Percentiles rank a stretch among this genome's conserved stretches.
Conservation (phyloP, 2,888 invertebrate genomes). For the Acanthococcus lagerstroemiae region DNA sequence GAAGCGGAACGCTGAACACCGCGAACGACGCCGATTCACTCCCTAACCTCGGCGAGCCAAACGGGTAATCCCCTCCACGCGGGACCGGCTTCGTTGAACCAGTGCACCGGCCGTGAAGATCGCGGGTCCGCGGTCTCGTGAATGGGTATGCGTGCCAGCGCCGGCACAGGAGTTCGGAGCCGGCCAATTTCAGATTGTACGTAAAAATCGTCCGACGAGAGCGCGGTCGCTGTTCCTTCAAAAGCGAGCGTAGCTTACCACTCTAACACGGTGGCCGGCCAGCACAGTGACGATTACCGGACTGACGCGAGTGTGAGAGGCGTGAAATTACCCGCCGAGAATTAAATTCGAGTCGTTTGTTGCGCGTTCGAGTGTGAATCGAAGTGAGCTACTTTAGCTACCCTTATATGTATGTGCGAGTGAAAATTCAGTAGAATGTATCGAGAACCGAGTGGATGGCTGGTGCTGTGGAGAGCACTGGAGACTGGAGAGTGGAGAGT, state of each 20-base stretch:
- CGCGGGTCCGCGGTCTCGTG: background rate
- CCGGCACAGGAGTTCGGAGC: background rate
- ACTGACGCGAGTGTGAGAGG: background rate
- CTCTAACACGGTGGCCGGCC: constrained; percentile 7
- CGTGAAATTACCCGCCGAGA: background rate
- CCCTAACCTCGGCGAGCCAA: background rate
- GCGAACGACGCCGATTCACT: background rate
- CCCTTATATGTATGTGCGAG: too few species aligned
- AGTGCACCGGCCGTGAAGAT: background rate
- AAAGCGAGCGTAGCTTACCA: background rate
- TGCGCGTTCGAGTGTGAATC: background rate
- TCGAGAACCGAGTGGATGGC: too few species aligned
- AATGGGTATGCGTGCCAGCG: background rate
- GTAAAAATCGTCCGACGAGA: too few species aligned
- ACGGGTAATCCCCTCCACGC: background rate
- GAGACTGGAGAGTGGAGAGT: background rate
- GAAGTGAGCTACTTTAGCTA: background rate
- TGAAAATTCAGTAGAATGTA: background rate
- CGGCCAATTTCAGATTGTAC: background rate
- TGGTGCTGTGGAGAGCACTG: too few species aligned
- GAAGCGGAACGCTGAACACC: too few species aligned
- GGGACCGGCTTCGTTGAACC: constrained; percentile 10
- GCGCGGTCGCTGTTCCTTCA: constrained; percentile 9
- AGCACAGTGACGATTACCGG: background rate
- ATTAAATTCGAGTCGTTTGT: background rate